Percentiles rank a stretch among this genome's conserved stretches.
Conservation (phyloP, 2,113 vertebrate genomes). For the Urocynchramus pylzowi region DNA sequence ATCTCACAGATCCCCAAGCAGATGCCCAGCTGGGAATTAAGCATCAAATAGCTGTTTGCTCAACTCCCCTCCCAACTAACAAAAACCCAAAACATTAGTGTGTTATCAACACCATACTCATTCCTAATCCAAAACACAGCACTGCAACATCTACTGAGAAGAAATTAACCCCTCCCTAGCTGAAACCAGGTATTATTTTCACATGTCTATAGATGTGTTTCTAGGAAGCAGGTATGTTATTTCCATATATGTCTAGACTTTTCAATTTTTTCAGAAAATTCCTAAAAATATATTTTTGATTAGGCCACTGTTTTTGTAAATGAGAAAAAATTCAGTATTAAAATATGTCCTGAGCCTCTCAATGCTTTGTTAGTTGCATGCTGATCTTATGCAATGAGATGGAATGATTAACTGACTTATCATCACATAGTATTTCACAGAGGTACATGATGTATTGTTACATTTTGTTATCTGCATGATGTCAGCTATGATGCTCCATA, state of each 20-base stretch:
- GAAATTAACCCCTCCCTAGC: not conserved
- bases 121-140: not conserved
- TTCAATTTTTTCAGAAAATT: not conserved
- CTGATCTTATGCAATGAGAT: not conserved
- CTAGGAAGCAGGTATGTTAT: not conserved
- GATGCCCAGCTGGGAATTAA: not conserved
- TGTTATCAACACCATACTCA: not conserved
- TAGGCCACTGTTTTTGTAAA: not conserved
- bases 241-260: not conserved
- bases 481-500: not conserved
- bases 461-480: not conserved
- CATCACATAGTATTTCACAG: not conserved
- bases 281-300: not conserved
- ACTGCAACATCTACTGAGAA: not conserved
- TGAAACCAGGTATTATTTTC: not conserved
- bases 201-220: not conserved
- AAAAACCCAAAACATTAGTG: not conserved
- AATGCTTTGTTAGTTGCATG: not conserved
- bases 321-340: not conserved
- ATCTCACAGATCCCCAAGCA: not conserved
- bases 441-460: not conserved
- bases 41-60: not conserved
- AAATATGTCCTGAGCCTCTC: not conserved
- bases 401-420: not conserved
- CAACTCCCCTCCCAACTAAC: not conserved